Conservation (phyloP, 2,888 invertebrate species). For the Polydrusus cervinus region DNA sequence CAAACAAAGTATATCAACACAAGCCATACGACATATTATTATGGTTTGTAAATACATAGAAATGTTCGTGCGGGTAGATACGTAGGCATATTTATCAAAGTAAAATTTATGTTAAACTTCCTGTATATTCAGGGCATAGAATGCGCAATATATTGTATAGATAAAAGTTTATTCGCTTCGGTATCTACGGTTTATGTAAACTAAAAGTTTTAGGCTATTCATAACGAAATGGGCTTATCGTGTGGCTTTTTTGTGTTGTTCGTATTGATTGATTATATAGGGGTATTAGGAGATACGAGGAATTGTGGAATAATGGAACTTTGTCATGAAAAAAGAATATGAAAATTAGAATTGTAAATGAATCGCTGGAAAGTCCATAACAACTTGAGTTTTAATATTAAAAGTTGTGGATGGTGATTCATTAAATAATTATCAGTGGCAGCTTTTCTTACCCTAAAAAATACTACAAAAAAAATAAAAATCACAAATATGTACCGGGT, state of each 20-base stretch:
- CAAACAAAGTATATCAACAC: conserved; percentile 52
- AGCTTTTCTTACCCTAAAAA: no score
- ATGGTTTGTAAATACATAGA: conserved; percentile 52
- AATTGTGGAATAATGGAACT: conserved; percentile 31
- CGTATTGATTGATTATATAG: conserved; percentile 52
- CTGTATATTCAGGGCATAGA: conserved; percentile 54
- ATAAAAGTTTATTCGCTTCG: conserved; percentile 53
- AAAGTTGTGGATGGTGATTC: no score
- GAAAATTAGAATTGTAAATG: conserved; percentile 43
- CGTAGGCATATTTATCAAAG: conserved; percentile 55
- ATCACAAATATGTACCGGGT: no score
- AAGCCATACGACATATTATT: conserved; percentile 45
- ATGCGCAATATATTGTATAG: conserved; percentile 52
- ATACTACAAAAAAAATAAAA: no score
- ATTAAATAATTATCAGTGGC: no score
- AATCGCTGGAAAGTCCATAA: background rate
- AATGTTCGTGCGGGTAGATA: conserved; percentile 51
- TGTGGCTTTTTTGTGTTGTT: conserved; percentile 46
- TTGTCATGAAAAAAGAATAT: conserved; percentile 46
- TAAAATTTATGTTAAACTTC: conserved; percentile 56
- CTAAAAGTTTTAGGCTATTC: conserved; percentile 54
- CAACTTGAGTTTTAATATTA: no score
- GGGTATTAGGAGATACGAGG: conserved; percentile 40
- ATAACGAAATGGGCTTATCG: conserved; percentile 51
- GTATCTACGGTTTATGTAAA: conserved; percentile 54